These are phyloP conservation scores for Kradibia gibbosae DNA, from an alignment of 1,140 invertebrate species.

Conservation along the genomic window DNA sequence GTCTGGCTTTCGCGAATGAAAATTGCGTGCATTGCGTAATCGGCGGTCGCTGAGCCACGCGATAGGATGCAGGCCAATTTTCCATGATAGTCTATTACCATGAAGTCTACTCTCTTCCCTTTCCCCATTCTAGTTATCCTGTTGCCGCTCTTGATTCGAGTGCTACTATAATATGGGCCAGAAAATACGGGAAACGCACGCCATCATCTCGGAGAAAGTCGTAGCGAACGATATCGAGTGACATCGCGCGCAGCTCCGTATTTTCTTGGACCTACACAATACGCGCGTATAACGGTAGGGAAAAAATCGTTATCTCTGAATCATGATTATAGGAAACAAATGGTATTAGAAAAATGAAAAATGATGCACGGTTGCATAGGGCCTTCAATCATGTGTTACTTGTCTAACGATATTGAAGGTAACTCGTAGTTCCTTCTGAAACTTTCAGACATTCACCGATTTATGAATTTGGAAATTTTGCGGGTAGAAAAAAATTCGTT, in stretches of 20 bases:
- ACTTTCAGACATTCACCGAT: no score
- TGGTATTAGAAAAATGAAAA: slow-evolving; percentile 43
- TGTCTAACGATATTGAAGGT: no score
- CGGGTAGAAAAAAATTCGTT: no score
- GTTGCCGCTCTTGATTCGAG: no score
- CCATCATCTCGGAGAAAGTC: slow-evolving; percentile 39
- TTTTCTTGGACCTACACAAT: slow-evolving; percentile 57
- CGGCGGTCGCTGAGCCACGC: slow-evolving; percentile 7
- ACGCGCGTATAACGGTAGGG: slow-evolving; percentile 54
- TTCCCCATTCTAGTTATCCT: no score
- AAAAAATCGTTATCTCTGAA: slow-evolving; percentile 55
- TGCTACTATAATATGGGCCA: no score
- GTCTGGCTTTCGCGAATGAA: neutral
- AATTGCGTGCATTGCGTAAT: slow-evolving; percentile 23
- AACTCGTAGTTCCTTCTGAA: no score
- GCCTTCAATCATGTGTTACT: no score
- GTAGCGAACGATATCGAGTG: slow-evolving; percentile 41
- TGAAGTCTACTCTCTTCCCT: neutral
- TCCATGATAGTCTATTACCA: neutral
- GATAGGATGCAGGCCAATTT: slow-evolving; percentile 29
- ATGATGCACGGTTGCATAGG: no score
- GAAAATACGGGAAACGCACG: no score
- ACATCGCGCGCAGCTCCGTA: slow-evolving; percentile 46
- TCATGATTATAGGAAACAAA: slow-evolving; percentile 32
- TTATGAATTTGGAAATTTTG: no score